Conservation (phyloP, 2,113 vertebrate genomes). For the Gallinago media region DNA sequence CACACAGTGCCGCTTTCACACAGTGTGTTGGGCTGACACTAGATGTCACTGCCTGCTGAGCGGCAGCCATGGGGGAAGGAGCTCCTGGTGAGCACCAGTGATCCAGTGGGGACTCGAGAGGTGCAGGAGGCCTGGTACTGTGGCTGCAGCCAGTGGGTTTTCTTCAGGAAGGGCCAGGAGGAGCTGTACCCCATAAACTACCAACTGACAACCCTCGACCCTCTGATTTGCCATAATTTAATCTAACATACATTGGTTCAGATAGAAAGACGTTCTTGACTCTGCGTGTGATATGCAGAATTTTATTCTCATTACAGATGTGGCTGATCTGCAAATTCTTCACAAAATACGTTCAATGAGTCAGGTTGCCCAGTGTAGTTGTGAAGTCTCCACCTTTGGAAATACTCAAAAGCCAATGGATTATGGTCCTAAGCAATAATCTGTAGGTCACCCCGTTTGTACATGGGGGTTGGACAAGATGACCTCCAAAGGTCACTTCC, state of each 20-base stretch:
- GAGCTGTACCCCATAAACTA: no score
- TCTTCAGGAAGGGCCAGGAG: no score
- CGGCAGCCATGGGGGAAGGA: fast-evolving
- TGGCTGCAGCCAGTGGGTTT: fast-evolving
- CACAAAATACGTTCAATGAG: neutral
- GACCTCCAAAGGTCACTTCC: neutral
- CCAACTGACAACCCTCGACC: no score
- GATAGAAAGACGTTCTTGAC: neutral
- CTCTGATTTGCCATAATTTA: no score
- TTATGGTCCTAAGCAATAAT: neutral
- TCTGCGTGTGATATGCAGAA: neutral
- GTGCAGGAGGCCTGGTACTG: neutral
- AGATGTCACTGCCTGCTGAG: conserved; percentile 18
- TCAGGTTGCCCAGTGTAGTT: neutral
- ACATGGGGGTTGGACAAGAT: neutral
- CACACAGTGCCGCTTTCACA: neutral
- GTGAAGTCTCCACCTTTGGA: neutral
- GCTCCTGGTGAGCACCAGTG: neutral
- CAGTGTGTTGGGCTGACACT: neutral
- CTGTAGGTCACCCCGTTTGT: neutral
- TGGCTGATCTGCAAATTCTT: neutral
- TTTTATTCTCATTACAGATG: neutral
- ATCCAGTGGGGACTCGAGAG: neutral
- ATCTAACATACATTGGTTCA: neutral
- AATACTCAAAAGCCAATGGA: neutral